These are phyloP conservation scores for Coenobita brevimanus DNA, from an alignment of 1,140 invertebrate genomes.

Conservation along the genomic window DNA sequence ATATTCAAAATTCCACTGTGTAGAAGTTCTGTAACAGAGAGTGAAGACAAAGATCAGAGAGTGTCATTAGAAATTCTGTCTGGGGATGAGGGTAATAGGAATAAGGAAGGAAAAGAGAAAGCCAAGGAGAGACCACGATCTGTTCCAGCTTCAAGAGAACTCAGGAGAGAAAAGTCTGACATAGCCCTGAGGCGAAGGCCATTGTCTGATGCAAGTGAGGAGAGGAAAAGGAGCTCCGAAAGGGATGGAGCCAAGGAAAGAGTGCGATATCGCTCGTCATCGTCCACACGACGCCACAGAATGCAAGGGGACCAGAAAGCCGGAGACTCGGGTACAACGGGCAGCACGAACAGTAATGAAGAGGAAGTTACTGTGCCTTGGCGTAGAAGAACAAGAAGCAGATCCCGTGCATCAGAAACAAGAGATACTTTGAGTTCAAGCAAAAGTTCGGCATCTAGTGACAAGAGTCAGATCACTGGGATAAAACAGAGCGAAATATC, in stretches of 20 bases:
- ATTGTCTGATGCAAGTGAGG: slow-evolving; percentile 3
- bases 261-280: slow-evolving; percentile 32
- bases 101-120: background rate
- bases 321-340: no score
- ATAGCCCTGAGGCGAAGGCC: background rate
- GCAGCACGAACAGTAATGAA: background rate
- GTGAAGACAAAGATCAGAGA: slow-evolving; percentile 10
- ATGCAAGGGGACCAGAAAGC: background rate
- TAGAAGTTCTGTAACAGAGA: background rate
- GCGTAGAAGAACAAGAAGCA: slow-evolving; percentile 1
- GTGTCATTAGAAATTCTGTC: slow-evolving; percentile 42
- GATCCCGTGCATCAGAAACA: background rate
- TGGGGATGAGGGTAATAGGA: background rate
- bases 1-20: slow-evolving; percentile 44
- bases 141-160: slow-evolving; percentile 39
- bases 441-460: background rate
- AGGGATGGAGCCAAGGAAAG: background rate
- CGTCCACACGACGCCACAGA: background rate
- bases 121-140: slow-evolving; percentile 41
- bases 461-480: background rate
- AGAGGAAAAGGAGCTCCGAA: background rate
- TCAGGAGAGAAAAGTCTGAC: slow-evolving; percentile 15
- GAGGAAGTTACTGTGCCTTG: slow-evolving; percentile 11
- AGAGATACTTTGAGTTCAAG: background rate
- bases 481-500: no score